phyloP scores from a whole-genome alignment of 2,113 vertebrate genomes.

The Toxotes chatareus region DNA sequence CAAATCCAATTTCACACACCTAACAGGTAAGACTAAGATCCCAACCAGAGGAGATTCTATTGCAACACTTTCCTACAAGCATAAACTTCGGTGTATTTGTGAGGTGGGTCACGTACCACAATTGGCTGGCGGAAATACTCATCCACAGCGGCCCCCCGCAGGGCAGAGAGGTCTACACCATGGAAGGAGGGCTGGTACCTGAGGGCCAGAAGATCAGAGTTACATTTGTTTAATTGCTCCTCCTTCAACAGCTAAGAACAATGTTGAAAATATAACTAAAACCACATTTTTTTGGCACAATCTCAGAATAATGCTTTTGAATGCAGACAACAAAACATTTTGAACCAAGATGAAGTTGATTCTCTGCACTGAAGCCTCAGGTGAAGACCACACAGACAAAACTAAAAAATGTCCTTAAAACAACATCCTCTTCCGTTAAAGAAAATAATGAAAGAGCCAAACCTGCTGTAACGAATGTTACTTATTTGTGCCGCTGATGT shows the following conservation, averaged over 20 bases:
- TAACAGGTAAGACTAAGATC: neutral
- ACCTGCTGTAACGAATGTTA: too few species aligned
- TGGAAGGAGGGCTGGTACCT: conserved; percentile 99
- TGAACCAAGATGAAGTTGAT: too few species aligned
- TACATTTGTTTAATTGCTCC: neutral
- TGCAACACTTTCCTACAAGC: neutral
- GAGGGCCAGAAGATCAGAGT: neutral
- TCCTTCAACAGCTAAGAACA: neutral
- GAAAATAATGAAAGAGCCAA: too few species aligned
- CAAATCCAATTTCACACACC: neutral
- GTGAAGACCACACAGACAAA: too few species aligned
- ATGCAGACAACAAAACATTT: neutral
- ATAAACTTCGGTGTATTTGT: neutral
- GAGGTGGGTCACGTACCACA: conserved; percentile 84
- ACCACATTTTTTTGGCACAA: neutral
- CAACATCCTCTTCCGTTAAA: too few species aligned
- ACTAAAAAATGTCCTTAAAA: too few species aligned
- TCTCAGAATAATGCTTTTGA: neutral
- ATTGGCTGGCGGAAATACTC: conserved; percentile 97
- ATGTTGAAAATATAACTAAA: neutral
- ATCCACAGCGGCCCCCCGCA: conserved; percentile 93
- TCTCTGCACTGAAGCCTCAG: too few species aligned
- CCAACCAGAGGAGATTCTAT: neutral
- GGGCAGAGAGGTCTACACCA: conserved; percentile 92
- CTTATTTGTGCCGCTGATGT: too few species aligned